These are phyloP conservation scores for Drosophila baimaii DNA, from an alignment of 1,140 invertebrate species.

Conservation along the genomic window DNA sequence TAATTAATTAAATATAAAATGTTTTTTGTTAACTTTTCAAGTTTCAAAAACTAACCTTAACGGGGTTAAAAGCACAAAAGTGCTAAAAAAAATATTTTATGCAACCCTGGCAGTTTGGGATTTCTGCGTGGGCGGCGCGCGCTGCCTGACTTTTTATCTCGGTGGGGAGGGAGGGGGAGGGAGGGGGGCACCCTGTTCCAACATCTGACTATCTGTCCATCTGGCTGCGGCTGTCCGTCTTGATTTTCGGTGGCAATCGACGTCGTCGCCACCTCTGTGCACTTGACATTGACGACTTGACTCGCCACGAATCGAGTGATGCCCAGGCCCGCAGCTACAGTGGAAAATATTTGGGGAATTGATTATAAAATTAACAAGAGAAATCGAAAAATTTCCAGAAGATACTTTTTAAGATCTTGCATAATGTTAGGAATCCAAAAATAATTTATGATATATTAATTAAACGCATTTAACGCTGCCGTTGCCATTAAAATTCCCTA, in stretches of 20 bases:
- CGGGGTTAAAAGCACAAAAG: too few relatives aligned
- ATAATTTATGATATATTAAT: too few relatives aligned
- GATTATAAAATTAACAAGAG: too few relatives aligned
- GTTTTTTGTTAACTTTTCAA: too few relatives aligned
- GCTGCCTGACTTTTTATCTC: neutral
- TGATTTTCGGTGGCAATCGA: slow-evolving; percentile 56
- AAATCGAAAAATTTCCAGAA: neutral
- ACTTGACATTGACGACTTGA: slow-evolving; percentile 73
- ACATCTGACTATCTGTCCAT: slow-evolving; percentile 16
- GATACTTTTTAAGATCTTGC: too few relatives aligned
- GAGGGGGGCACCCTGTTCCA: neutral
- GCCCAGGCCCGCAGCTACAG: neutral
- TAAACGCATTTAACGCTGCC: too few relatives aligned
- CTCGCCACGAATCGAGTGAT: slow-evolving; percentile 17
- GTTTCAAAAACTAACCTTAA: too few relatives aligned
- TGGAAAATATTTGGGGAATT: neutral
- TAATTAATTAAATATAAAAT: too few relatives aligned
- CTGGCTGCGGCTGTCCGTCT: slow-evolving; percentile 23
- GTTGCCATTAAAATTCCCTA: too few relatives aligned
- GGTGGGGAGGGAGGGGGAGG: too few relatives aligned
- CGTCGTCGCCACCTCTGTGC: slow-evolving; percentile 54
- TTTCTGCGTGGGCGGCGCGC: slow-evolving; percentile 20
- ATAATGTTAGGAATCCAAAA: too few relatives aligned
- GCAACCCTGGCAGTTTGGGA: neutral
- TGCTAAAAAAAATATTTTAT: neutral